Base-by-base conservation (phyloP, 2,888 invertebrate species). In the Tetanocera ferruginea region DNA sequence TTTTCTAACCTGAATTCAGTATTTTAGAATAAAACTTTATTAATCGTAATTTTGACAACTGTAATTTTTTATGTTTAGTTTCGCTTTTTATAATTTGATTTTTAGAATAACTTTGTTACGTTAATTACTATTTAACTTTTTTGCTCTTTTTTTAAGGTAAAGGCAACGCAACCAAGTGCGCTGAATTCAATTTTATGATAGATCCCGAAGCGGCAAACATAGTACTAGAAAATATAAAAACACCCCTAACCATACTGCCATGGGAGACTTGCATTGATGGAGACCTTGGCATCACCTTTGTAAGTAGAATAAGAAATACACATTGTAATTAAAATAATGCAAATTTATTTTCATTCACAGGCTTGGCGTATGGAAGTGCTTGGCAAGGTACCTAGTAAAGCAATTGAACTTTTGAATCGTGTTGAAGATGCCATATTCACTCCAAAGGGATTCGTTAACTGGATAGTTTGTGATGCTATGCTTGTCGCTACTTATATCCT, bases 121-220 rank as follows among this genome's bases (percentile, higher is more conserved):
- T n/a, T n/a, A n/a, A n/a, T n/a, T n/a, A 9, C 17, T n/a, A 23
- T 23, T 55, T 55, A 55, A 55, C 6, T 9, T 2, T 6, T 6
- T n/a, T 23, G 2, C 14, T 55, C n/a, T n/a, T 23, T 3, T 43
- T 17, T 28, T 0, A 28, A 91, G 92, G 90, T 23, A 82, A 89
- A 57, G 93, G 93, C 17, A 94, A 94, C 84, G 86, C 90, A n/a
- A 91, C 92, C 2, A 86, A 91, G 52, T 89, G 92, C 77, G 94
- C 93, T 0, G 95, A 95, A 87, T 95, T 94, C 85, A 96, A 96
- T 89, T 95, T 95, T 87, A 91, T 91, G 83, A 89, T 90, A 74
- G 95, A 96, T 89, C 95, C 95, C 0, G 95, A 95, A 88, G 94
- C 95, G 11, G 95, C 94, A 0, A 90, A 92, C 82, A 92, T 94